Conservation (phyloP, 92 coral and sea anemone species). For the Paramuricea clavata region DNA sequence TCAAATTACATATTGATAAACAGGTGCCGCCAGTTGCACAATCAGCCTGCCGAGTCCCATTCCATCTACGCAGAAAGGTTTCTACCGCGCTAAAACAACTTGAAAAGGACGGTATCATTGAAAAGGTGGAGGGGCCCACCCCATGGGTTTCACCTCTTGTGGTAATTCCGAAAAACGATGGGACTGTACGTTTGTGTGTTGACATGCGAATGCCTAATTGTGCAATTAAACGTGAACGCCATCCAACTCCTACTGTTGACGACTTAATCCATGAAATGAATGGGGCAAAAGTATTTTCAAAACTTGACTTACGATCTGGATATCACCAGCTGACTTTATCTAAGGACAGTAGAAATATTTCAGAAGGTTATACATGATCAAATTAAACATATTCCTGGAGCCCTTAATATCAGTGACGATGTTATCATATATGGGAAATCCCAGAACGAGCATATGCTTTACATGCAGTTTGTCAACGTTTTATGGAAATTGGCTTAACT, state of each 20-base stretch:
- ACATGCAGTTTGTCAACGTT: background rate
- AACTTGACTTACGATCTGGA: slow-evolving; percentile 9
- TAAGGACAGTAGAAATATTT: background rate
- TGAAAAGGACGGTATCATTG: too few species aligned
- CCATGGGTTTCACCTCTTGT: slow-evolving; percentile 74
- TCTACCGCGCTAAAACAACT: slow-evolving; percentile 56
- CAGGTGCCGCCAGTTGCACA: slow-evolving; percentile 52
- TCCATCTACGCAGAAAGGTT: slow-evolving; percentile 56
- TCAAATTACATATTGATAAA: slow-evolving; percentile 61
- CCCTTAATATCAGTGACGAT: slow-evolving; percentile 22
- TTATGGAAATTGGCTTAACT: background rate
- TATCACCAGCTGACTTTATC: slow-evolving; percentile 1
- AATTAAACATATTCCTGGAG: slow-evolving; percentile 2
- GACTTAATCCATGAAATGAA: slow-evolving; percentile 12
- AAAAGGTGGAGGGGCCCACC: slow-evolving; percentile 62
- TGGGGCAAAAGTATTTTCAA: slow-evolving; percentile 26
- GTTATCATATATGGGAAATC: background rate
- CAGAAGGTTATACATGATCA: background rate
- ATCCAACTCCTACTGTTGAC: slow-evolving; percentile 24
- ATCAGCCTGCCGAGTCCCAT: slow-evolving; percentile 59
- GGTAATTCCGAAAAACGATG: too few species aligned
- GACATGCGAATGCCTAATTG: slow-evolving; percentile 9
- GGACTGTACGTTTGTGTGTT: slow-evolving; percentile 6
- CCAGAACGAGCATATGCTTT: background rate
- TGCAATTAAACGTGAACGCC: slow-evolving; percentile 16